phyloP scores from a whole-genome alignment of 2,113 vertebrate species.

The Gnathonemus echidnorhynchus region DNA sequence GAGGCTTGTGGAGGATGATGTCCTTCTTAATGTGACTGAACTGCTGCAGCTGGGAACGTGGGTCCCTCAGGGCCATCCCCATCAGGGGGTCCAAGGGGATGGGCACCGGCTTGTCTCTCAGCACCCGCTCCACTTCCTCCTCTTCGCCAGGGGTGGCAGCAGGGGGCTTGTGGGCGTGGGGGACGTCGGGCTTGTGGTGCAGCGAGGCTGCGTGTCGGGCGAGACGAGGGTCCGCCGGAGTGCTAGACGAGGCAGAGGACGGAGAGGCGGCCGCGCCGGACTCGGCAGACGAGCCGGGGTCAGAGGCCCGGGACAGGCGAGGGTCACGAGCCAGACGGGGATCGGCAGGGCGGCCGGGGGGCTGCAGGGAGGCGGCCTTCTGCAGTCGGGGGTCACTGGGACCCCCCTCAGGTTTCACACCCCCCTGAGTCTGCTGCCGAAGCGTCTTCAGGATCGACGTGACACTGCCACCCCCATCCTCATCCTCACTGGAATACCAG shows the following conservation, averaged over 20 bases:
- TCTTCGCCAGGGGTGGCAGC: conserved; percentile 60
- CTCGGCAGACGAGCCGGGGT: conserved; percentile 41
- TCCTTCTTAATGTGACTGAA: conserved; percentile 95
- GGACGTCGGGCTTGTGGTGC: conserved; percentile 42
- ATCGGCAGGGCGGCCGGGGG: conserved; percentile 53
- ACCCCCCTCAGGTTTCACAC: conserved; percentile 43
- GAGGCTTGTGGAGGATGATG: conserved; percentile 67
- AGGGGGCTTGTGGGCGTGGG: conserved; percentile 56
- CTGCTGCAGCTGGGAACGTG: conserved; percentile 77
- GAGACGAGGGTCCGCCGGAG: conserved; percentile 61
- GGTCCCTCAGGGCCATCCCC: conserved; percentile 71
- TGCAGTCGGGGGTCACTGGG: conserved; percentile 71
- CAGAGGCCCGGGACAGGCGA: conserved; percentile 59
- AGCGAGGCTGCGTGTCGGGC: conserved; percentile 44
- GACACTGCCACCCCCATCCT: conserved; percentile 84
- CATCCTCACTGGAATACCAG: conserved; percentile 96
- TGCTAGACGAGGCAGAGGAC: conserved; percentile 10
- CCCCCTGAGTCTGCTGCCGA: conserved; percentile 71
- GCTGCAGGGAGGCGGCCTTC: conserved; percentile 49
- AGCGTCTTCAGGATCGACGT: conserved; percentile 85
- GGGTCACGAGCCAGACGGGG: conserved; percentile 77
- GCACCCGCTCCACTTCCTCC: conserved; percentile 75
- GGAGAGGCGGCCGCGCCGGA: conserved; percentile 20
- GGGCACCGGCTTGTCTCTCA: conserved; percentile 74
- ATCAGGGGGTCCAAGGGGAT: conserved; percentile 80